A percentile compares a stretch with the other conserved stretches of the same genome.
Evolutionary conservation across 2,888 invertebrate species (phyloP).

Genomic region (Blastobasis adustella): DNA sequence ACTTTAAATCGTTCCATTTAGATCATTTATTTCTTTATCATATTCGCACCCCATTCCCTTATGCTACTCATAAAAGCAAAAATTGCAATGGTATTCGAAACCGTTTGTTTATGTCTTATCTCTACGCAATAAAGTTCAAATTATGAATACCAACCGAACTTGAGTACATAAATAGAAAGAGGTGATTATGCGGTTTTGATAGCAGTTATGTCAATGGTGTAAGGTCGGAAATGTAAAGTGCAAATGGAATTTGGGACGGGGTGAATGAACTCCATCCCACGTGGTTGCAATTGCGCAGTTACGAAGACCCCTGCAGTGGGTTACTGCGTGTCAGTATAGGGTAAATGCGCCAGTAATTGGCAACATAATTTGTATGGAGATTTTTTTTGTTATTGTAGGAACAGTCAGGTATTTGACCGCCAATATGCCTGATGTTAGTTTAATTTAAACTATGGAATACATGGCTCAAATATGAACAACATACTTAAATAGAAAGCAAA

Average conservation of each 20-base stretch:
- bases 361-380: background rate
- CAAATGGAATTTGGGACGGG: slow-evolving; percentile 14
- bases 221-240: slow-evolving; percentile 14
- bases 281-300: slow-evolving; percentile 69
- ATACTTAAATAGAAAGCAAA: too few species aligned
- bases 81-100: background rate
- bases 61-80: background rate
- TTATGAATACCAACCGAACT: slow-evolving; percentile 4
- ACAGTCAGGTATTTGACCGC: too few species aligned
- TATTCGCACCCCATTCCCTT: background rate
- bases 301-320: slow-evolving; percentile 61
- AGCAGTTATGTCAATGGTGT: slow-evolving; percentile 16
- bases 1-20: background rate
- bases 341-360: slow-evolving; percentile 18
- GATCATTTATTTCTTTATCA: background rate
- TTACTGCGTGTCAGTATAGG: slow-evolving; percentile 45
- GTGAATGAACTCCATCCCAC: slow-evolving; percentile 59
- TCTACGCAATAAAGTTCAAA: background rate
- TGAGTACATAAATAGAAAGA: background rate
- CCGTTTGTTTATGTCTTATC: background rate
- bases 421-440: too few species aligned
- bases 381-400: too few species aligned
- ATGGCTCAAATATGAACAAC: too few species aligned
- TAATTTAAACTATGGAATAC: too few species aligned
- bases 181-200: slow-evolving; percentile 23